phyloP scores from a whole-genome alignment of 2,888 invertebrate species.

The Phaonia tiefii region DNA sequence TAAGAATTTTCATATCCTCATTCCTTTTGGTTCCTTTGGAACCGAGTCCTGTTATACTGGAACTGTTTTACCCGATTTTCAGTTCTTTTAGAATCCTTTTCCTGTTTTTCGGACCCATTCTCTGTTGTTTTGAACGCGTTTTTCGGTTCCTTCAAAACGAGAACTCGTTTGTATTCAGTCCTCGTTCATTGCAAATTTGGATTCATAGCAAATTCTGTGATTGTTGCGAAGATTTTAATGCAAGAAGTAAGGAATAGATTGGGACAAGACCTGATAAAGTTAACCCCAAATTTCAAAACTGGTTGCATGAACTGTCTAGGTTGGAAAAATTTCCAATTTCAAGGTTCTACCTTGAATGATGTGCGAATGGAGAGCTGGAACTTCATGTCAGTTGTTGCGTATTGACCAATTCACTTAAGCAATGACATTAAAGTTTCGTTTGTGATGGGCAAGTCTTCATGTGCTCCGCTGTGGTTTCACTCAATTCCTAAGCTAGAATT shows the following conservation, averaged over 20 bases:
- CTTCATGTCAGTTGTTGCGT: conserved; percentile 22
- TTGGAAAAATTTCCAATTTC: conserved; percentile 49
- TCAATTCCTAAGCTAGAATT: too few species aligned
- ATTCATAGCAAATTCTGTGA: conserved; percentile 51
- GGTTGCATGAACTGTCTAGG: conserved; percentile 37
- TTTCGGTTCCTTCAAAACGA: conserved; percentile 55
- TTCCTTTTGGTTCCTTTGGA: too few species aligned
- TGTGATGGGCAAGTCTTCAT: too few species aligned
- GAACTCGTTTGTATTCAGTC: conserved; percentile 53
- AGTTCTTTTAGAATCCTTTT: too few species aligned
- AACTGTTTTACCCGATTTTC: too few species aligned
- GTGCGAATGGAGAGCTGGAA: too few species aligned
- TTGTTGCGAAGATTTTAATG: conserved; percentile 53
- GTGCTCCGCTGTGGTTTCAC: too few species aligned
- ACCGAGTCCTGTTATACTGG: too few species aligned
- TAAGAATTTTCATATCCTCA: too few species aligned
- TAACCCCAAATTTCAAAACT: conserved; percentile 44
- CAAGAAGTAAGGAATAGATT: conserved; percentile 61
- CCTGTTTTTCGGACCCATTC: too few species aligned
- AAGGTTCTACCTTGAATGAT: too few species aligned
- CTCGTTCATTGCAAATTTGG: conserved; percentile 58
- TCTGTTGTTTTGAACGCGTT: conserved; percentile 49
- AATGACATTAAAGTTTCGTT: too few species aligned
- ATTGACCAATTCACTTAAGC: conserved; percentile 12
- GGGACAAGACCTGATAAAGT: conserved; percentile 48